phyloP scores from a whole-genome alignment of 2,888 invertebrate genomes.

The Sussaba pulchella region DNA sequence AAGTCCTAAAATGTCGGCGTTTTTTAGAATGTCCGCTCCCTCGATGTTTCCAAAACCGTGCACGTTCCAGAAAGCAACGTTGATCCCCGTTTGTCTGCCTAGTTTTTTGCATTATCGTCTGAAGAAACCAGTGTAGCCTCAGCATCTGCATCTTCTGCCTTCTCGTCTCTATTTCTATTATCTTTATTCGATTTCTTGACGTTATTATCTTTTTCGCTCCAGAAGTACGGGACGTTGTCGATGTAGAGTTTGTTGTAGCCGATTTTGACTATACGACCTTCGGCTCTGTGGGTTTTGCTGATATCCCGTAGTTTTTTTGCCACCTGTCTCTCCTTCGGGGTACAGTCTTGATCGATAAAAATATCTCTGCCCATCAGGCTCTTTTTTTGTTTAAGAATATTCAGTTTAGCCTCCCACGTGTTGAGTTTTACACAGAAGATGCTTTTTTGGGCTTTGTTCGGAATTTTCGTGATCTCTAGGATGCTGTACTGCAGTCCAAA shows the following conservation, averaged over 20 bases:
- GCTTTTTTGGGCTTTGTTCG: background rate
- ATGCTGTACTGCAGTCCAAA: conserved; percentile 23
- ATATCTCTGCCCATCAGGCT: conserved; percentile 34
- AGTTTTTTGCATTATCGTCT: conserved; percentile 6
- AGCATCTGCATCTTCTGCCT: background rate
- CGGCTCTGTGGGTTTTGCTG: background rate
- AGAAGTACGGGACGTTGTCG: conserved; percentile 21
- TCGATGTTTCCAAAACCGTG: conserved; percentile 27
- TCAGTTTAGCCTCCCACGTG: conserved; percentile 30
- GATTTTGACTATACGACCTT: background rate
- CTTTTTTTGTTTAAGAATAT: conserved; percentile 24
- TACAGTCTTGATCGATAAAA: conserved; percentile 41
- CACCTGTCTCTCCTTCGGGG: background rate
- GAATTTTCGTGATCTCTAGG: conserved; percentile 5
- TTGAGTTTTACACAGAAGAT: background rate
- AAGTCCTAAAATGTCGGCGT: conserved; percentile 10
- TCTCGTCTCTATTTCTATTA: background rate
- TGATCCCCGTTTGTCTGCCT: background rate
- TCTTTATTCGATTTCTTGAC: conserved; percentile 13
- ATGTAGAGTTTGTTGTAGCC: conserved; percentile 10
- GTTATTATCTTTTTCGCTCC: background rate
- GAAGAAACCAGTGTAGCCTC: background rate
- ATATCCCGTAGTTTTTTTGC: conserved; percentile 5
- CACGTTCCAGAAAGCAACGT: conserved; percentile 41
- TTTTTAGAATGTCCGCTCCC: background rate